These are phyloP conservation scores for Eretmochelys imbricata DNA, from an alignment of 2,113 vertebrate species.

Conservation along the genomic window DNA sequence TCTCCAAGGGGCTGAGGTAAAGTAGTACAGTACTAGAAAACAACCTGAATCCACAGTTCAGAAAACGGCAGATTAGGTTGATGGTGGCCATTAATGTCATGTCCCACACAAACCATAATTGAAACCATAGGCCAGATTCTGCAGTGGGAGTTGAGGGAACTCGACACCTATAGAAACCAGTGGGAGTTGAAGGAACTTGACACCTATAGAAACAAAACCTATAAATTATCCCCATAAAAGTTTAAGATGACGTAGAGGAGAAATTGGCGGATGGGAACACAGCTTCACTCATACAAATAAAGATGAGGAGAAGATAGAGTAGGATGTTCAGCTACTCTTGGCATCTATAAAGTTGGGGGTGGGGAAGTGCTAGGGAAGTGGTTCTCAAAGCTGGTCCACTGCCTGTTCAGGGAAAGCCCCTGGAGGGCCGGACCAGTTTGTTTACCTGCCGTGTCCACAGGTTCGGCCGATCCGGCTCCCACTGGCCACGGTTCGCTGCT, in stretches of 20 bases:
- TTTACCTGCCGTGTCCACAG: no score
- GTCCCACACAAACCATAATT: background rate
- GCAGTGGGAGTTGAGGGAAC: background rate
- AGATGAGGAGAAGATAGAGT: background rate
- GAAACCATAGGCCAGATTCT: background rate
- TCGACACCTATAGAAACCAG: background rate
- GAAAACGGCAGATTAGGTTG: background rate
- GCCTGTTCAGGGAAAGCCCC: no score
- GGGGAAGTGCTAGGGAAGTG: background rate
- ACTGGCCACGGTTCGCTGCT: no score
- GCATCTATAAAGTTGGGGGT: background rate
- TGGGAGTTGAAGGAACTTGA: background rate
- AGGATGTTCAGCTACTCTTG: background rate
- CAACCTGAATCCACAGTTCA: rapidly evolving
- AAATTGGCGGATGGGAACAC: background rate
- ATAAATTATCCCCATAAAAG: background rate
- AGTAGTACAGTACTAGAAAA: background rate
- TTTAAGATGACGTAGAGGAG: background rate
- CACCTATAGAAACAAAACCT: background rate
- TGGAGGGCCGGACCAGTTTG: no score
- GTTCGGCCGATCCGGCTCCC: no score
- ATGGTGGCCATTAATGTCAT: background rate
- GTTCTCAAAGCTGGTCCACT: no score
- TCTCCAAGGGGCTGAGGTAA: background rate
- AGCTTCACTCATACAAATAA: background rate